Evolutionary conservation across 2,888 invertebrate genomes (phyloP).

Genomic region (Drosophila greeni): DNA sequence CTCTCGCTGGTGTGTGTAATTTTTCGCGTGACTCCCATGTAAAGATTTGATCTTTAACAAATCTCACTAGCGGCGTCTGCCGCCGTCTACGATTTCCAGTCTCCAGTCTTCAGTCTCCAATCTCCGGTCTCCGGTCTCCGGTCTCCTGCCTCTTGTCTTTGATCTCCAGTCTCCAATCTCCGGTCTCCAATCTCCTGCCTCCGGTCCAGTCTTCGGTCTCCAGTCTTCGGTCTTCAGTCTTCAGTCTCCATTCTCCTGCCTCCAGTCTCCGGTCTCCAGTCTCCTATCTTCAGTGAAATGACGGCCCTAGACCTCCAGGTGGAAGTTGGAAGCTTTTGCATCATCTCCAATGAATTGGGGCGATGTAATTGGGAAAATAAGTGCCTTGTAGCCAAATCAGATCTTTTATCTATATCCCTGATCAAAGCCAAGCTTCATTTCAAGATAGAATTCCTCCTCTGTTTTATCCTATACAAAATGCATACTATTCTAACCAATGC

Average conservation of each 20-base stretch:
- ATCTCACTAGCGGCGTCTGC: conserved; percentile 31
- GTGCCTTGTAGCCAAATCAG: neutral
- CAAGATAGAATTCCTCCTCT: neutral
- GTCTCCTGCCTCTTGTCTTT: conserved; percentile 31
- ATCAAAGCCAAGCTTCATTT: neutral
- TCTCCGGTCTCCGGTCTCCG: neutral
- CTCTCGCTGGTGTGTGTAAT: conserved; percentile 28
- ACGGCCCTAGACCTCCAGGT: conserved; percentile 1
- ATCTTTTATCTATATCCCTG: neutral
- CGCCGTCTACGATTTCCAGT: conserved; percentile 37
- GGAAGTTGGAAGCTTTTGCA: neutral
- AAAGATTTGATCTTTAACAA: conserved; percentile 35
- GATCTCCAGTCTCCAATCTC: conserved; percentile 14
- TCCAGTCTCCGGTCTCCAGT: neutral
- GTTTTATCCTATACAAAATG: neutral
- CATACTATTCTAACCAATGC: neutral
- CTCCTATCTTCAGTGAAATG: neutral
- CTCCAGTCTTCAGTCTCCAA: conserved; percentile 14
- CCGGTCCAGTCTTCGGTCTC: conserved; percentile 14
- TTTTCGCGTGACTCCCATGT: conserved; percentile 69
- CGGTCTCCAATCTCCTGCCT: neutral
- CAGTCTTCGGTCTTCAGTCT: conserved; percentile 22
- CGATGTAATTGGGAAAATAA: neutral
- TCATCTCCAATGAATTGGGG: neutral
- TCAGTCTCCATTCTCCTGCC: no score